Evolutionary conservation across 1,140 invertebrate genomes (phyloP).

Genomic region (Cataglyphis hispanica): DNA sequence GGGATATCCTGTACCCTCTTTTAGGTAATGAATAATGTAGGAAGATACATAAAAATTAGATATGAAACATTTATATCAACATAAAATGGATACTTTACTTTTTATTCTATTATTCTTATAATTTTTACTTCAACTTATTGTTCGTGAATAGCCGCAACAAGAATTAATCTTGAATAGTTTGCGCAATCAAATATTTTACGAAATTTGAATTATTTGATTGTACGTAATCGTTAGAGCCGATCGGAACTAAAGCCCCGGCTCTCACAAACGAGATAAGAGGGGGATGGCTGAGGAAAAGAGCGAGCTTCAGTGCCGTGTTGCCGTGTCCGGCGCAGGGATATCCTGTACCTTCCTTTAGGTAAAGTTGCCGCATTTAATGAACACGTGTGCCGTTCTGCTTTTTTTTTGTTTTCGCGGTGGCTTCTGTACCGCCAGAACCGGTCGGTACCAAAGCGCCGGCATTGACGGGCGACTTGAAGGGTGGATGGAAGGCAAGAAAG

Average conservation of each 20-base stretch:
- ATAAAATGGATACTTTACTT: background rate
- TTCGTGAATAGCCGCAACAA: background rate
- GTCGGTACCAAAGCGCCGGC: constrained; percentile 90
- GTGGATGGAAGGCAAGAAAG: constrained; percentile 78
- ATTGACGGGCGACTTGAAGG: constrained; percentile 86
- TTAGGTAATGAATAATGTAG: constrained; percentile 78
- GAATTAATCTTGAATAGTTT: background rate
- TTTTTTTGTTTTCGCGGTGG: background rate
- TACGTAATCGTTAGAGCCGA: constrained; percentile 87
- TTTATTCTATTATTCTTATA: background rate
- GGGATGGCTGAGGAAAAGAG: constrained; percentile 80
- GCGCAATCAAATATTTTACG: constrained; percentile 4
- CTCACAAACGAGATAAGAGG: constrained; percentile 83
- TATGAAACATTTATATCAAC: background rate
- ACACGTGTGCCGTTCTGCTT: constrained; percentile 57
- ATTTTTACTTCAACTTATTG: background rate
- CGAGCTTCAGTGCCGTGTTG: constrained; percentile 85
- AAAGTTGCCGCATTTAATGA: constrained; percentile 77
- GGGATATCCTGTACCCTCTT: constrained; percentile 83
- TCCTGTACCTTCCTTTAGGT: constrained; percentile 84
- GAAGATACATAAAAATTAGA: background rate
- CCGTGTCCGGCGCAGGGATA: constrained; percentile 90
- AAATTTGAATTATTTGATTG: constrained; percentile 31
- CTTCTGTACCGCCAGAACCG: constrained; percentile 87
- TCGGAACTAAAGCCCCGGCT: constrained; percentile 90